Evolutionary conservation across 2,888 invertebrate species (phyloP).

Genomic region (Cheilosia soror): DNA sequence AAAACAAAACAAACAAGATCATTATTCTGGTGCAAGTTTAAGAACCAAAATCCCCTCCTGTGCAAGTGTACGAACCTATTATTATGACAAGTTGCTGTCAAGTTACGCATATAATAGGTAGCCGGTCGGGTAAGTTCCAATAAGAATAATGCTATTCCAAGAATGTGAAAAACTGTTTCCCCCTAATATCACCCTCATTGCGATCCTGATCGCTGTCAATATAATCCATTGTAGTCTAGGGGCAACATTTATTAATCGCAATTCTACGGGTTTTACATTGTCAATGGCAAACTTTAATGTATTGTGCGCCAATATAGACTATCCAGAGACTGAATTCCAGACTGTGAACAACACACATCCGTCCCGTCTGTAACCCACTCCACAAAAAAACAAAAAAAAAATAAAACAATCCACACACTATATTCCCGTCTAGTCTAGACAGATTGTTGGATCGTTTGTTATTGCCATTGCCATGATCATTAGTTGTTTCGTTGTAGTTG

Average conservation of each 20-base stretch:
- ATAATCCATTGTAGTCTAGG: constrained; percentile 51
- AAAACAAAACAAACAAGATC: background rate
- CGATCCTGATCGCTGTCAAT: constrained; percentile 48
- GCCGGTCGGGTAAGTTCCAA: constrained; percentile 44
- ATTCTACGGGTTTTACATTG: constrained; percentile 68
- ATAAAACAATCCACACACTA: constrained; percentile 58
- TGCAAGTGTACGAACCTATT: constrained; percentile 5
- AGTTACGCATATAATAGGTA: constrained; percentile 8
- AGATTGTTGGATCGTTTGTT: constrained; percentile 62
- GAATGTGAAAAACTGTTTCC: constrained; percentile 11
- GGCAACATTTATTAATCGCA: constrained; percentile 36
- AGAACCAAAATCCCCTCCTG: constrained; percentile 1
- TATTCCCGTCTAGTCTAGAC: constrained; percentile 74
- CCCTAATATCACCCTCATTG: constrained; percentile 43
- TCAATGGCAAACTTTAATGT: constrained; percentile 65
- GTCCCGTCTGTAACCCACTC: constrained; percentile 47
- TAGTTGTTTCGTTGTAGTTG: constrained; percentile 22
- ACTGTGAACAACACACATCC: constrained; percentile 56
- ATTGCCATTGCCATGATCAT: constrained; percentile 51
- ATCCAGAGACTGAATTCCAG: constrained; percentile 28
- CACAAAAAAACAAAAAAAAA: constrained; percentile 25
- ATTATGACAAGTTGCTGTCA: constrained; percentile 39
- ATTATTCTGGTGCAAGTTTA: constrained; percentile 2
- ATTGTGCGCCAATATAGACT: constrained; percentile 25
- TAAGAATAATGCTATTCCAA: constrained; percentile 36